Conservation (phyloP, 2,888 invertebrate genomes). For the Tyria jacobaeae region DNA sequence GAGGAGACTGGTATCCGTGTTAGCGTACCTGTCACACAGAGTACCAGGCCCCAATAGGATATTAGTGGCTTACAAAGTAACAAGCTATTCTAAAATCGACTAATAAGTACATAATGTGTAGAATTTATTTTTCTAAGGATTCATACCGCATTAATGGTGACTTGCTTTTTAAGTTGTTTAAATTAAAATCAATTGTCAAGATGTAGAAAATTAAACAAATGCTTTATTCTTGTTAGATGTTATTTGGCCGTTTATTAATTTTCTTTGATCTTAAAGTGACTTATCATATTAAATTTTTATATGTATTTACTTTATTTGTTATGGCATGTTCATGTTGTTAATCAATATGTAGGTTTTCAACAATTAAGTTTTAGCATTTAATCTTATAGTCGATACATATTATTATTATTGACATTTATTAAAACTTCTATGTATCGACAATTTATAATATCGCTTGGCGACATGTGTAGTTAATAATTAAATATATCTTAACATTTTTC, state of each 20-base stretch:
- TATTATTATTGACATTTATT: not conserved
- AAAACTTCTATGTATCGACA: not conserved
- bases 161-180: not conserved
- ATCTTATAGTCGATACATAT: not conserved
- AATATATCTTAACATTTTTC: conserved; percentile 28
- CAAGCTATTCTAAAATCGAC: too few species aligned
- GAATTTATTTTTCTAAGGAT: not conserved
- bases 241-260: not conserved
- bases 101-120: not conserved
- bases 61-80: too few species aligned
- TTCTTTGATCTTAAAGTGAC: not conserved
- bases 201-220: not conserved
- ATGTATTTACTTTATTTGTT: not conserved
- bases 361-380: not conserved
- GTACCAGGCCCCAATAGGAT: too few species aligned
- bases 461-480: too few species aligned
- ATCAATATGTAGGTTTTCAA: not conserved
- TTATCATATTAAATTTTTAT: not conserved
- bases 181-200: not conserved
- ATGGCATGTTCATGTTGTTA: not conserved
- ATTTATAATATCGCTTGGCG: too few species aligned
- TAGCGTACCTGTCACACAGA: too few species aligned
- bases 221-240: not conserved
- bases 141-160: not conserved
- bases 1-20: too few species aligned